Evolutionary conservation across 1,140 invertebrate species (phyloP).

Genomic region (Galendromus occidentalis): DNA sequence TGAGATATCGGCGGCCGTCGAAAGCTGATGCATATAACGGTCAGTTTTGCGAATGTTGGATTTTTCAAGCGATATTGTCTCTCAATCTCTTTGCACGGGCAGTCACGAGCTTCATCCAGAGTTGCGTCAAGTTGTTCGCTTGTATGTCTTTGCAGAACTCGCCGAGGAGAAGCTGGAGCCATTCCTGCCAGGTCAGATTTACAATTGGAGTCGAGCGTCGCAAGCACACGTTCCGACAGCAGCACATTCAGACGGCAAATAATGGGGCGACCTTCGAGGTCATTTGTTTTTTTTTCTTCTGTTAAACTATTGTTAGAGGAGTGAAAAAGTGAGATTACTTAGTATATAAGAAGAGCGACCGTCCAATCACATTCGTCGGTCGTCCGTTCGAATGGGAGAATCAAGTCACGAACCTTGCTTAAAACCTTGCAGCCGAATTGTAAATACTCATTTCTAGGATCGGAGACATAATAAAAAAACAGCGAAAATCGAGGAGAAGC

Average conservation of each 20-base stretch:
- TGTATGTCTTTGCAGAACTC: background rate
- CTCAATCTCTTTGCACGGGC: background rate
- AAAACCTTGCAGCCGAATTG: no score
- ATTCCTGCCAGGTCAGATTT: conserved; percentile 65
- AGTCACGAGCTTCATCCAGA: background rate
- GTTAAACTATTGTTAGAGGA: no score
- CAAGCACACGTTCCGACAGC: conserved; percentile 52
- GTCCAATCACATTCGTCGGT: no score
- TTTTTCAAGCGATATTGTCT: background rate
- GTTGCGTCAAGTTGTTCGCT: background rate
- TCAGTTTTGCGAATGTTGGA: background rate
- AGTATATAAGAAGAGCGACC: no score
- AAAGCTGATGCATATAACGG: conserved; percentile 17
- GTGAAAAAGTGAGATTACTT: no score
- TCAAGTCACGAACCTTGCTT: no score
- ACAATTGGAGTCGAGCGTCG: conserved; percentile 62
- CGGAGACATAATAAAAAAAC: no score
- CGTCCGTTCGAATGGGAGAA: no score
- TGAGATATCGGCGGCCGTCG: conserved; percentile 70
- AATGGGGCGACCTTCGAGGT: background rate
- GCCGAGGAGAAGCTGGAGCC: conserved; percentile 44
- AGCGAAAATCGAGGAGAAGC: no score
- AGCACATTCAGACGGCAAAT: conserved; percentile 2
- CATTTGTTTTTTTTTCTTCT: no score
- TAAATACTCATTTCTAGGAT: no score